Evolutionary conservation across 2,797 vertebrate genomes (phyloP), one percentile per base, ranked within the genome.

Genomic region (Nyctalus aviator): DNA sequence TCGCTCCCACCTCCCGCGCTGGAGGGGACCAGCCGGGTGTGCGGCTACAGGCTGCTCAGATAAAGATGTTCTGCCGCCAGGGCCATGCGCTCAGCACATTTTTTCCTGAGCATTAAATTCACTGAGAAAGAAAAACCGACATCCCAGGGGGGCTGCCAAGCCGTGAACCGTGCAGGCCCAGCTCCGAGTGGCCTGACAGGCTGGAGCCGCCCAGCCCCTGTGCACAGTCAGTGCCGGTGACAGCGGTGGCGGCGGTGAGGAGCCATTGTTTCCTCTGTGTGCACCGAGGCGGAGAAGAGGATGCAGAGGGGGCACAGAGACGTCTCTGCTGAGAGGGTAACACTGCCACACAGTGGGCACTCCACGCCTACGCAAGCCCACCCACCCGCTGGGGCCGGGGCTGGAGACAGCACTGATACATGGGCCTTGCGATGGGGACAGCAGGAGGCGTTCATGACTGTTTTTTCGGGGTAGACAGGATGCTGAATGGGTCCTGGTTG

Each of bases 41-140:
- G 30, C 5, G n/a, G 13, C 76, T 93, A 53, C 66, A 46, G 9
- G 88, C 59, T 23, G 32, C 46, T 72, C 71, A 78, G 82, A 91
- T 89, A 48, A 77, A 90, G 94, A 83, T 17, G 8, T 71, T 77
- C 84, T 85, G 73, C 78, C 76, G 77, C 0, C 0, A 79, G 44
- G 25, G 25, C 75, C 1, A 1, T 27, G 37, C 3, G 71, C 71
- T 94, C 46, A 75, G 94, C 81, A 79, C 41, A 41, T 93, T 93
- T 77, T 79, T 96, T 76, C n/a, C 62, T 95, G 66, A 93, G 90
- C 30, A 3, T 77, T 84, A 71, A 88, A 83, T 81, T 94, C 84
- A 94, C 8, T 46, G 90, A 75, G 72, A 87, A 88, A 93, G 76
- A 79, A 95, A 79, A 59, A 18, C 0, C 23, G 75, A 46, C 91